phyloP scores from a whole-genome alignment of 1,140 invertebrate genomes.

The Drosophila pachea region DNA sequence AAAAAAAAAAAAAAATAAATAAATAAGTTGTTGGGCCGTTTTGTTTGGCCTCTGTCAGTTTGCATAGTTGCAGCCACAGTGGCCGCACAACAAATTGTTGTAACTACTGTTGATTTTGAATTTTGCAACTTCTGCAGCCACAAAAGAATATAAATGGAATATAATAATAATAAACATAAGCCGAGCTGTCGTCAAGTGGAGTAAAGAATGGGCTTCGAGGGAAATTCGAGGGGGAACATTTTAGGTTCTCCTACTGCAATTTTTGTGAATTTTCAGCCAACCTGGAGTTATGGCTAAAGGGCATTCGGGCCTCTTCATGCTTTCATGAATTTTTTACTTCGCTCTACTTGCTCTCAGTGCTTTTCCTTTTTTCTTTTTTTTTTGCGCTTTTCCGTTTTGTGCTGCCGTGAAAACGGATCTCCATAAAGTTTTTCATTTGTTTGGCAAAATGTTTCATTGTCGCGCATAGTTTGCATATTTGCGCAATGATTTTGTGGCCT shows the following conservation, averaged over 20 bases:
- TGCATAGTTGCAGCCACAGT: constrained; percentile 32
- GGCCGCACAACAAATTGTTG: constrained; percentile 17
- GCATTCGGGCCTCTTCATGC: too few relatives aligned
- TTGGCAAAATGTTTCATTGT: constrained; percentile 55
- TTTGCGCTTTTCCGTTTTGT: constrained; percentile 11
- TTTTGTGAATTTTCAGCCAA: too few relatives aligned
- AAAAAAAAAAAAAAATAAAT: constrained; percentile 5
- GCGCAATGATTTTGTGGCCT: constrained; percentile 70
- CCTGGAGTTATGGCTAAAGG: too few relatives aligned
- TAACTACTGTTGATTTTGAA: constrained; percentile 40
- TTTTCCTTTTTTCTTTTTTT: constrained; percentile 2
- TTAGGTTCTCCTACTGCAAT: too few relatives aligned
- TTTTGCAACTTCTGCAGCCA: constrained; percentile 29
- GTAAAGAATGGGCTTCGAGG: too few relatives aligned
- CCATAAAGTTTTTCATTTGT: constrained; percentile 31
- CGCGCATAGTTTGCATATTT: constrained; percentile 69
- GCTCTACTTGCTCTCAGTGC: neutral
- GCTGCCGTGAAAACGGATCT: constrained; percentile 37
- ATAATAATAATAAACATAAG: constrained; percentile 23
- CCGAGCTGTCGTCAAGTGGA: too few relatives aligned
- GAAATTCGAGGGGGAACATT: too few relatives aligned
- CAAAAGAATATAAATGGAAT: constrained; percentile 15
- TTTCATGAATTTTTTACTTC: too few relatives aligned
- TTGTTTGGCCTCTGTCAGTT: constrained; percentile 26
- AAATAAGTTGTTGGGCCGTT: too few relatives aligned